phyloP scores from a whole-genome alignment of 2,113 vertebrate genomes.

The Plectropomus leopardus region DNA sequence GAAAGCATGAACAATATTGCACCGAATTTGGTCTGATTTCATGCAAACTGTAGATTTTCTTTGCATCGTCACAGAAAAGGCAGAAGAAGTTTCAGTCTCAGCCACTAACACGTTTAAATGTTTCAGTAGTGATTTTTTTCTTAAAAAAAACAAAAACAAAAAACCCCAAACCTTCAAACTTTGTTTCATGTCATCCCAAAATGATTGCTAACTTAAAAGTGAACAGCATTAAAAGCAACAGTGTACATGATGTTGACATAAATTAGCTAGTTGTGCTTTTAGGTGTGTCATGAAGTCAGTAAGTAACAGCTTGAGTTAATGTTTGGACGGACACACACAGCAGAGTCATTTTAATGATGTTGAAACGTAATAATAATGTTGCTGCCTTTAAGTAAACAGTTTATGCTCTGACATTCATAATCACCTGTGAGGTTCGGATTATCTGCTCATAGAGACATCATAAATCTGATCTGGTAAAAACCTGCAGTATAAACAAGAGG shows the following conservation, averaged over 20 bases:
- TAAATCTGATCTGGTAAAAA: slow-evolving; percentile 2
- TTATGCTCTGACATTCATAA: not conserved
- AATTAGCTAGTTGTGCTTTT: not conserved
- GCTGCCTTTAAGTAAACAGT: not conserved
- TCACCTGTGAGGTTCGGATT: not conserved
- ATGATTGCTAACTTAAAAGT: not conserved
- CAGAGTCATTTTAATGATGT: not conserved
- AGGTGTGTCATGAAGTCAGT: not conserved
- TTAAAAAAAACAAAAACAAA: too few relatives aligned
- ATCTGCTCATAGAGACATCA: not conserved
- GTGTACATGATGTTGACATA: not conserved
- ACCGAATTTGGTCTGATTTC: not conserved
- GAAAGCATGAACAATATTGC: not conserved
- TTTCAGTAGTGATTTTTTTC: too few relatives aligned
- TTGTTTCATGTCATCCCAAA: not conserved
- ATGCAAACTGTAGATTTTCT: not conserved
- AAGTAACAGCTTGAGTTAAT: not conserved
- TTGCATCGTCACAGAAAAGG: too few relatives aligned
- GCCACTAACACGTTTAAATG: not conserved
- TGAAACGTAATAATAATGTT: not conserved
- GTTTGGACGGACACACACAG: not conserved
- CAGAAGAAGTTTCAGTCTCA: not conserved
- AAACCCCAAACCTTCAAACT: not conserved
- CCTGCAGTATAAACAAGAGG: slow-evolving; percentile 11
- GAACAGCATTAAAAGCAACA: not conserved